These are phyloP conservation scores for Sarcophaga rosellei DNA, from an alignment of 2,888 invertebrate species.

Conservation along the genomic window DNA sequence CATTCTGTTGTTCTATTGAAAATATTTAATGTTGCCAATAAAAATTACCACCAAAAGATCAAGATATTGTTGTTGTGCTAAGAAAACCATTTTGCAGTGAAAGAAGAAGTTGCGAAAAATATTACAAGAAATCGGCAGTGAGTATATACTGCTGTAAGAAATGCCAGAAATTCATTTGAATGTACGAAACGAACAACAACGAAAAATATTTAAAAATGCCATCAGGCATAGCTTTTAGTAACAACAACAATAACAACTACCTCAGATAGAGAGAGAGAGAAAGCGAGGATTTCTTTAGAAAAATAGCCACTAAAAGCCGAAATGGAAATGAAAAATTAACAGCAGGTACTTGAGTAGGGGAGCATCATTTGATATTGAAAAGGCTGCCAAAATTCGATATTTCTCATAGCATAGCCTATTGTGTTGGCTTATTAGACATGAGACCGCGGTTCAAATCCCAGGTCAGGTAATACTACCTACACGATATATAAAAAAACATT, in stretches of 20 bases:
- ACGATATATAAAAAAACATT: too few relatives aligned
- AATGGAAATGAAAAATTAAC: neutral
- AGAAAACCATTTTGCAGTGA: too few relatives aligned
- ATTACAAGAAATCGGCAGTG: slow-evolving; percentile 30
- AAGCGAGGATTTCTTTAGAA: neutral
- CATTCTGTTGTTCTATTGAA: slow-evolving; percentile 32
- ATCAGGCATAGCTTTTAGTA: slow-evolving; percentile 20
- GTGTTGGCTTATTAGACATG: too few relatives aligned
- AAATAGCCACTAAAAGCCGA: neutral
- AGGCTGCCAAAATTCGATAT: too few relatives aligned
- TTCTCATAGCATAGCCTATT: too few relatives aligned
- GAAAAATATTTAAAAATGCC: slow-evolving; percentile 49
- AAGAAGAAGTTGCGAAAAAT: neutral
- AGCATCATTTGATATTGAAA: too few relatives aligned
- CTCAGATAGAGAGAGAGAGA: neutral
- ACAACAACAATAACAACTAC: slow-evolving; percentile 11
- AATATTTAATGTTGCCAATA: neutral
- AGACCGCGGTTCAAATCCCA: too few relatives aligned
- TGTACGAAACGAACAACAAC: slow-evolving; percentile 27
- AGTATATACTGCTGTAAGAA: slow-evolving; percentile 8
- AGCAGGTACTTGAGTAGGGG: neutral
- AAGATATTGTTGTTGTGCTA: too few relatives aligned
- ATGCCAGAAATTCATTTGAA: slow-evolving; percentile 50
- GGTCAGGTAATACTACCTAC: too few relatives aligned
- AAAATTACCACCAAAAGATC: neutral